Conservation (phyloP, 1,140 invertebrate genomes). For the Drosophila baimaii region DNA sequence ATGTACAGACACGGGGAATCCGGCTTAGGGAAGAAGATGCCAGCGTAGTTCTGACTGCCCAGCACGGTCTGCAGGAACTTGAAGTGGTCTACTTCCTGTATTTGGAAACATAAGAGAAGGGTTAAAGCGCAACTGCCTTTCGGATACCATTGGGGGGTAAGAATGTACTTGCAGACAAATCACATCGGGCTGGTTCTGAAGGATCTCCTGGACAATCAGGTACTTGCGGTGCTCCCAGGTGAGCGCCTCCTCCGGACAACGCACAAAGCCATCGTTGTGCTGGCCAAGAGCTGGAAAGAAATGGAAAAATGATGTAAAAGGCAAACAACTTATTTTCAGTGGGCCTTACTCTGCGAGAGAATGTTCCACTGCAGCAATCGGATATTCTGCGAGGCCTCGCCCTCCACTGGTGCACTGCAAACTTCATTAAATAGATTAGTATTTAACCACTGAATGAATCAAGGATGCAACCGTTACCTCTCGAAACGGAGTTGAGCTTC, state of each 20-base stretch:
- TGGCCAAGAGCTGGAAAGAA: constrained; percentile 88
- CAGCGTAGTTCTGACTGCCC: constrained; percentile 88
- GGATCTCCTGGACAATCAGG: constrained; percentile 90
- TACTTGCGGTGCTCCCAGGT: constrained; percentile 89
- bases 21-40: constrained; percentile 91
- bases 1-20: constrained; percentile 92
- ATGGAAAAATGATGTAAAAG: constrained; percentile 1
- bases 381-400: constrained; percentile 81
- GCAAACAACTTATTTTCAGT: neutral
- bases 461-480: constrained; percentile 38
- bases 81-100: constrained; percentile 91
- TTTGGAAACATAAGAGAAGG: neutral
- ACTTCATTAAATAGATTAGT: constrained; percentile 30
- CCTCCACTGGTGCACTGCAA: constrained; percentile 60
- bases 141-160: neutral
- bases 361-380: constrained; percentile 91
- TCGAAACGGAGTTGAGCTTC: constrained; percentile 84
- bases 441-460: neutral
- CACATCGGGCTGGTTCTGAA: constrained; percentile 89
- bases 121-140: constrained; percentile 61
- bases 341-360: constrained; percentile 88
- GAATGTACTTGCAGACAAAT: constrained; percentile 88
- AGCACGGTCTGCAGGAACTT: constrained; percentile 88
- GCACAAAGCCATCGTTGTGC: constrained; percentile 90
- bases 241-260: constrained; percentile 89